Evolutionary conservation across 2,888 invertebrate species (phyloP).

Genomic region (Oscheius sp.): DNA sequence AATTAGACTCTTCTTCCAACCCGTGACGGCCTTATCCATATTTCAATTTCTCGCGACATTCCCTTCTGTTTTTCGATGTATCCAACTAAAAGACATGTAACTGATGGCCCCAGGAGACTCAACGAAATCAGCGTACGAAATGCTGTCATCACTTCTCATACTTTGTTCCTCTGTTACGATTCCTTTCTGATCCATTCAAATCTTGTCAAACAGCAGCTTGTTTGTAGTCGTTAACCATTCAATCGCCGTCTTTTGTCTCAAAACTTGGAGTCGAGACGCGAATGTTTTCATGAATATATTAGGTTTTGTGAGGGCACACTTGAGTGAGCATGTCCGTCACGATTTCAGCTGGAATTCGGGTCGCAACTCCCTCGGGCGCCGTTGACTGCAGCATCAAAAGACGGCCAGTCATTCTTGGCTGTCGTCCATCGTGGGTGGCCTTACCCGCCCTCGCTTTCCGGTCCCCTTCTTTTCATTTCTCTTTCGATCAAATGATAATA

Average conservation of each 20-base stretch:
- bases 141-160: background rate
- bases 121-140: background rate
- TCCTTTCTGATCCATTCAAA: background rate
- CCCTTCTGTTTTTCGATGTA: background rate
- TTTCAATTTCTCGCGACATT: background rate
- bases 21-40: too few relatives aligned
- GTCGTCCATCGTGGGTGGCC: background rate
- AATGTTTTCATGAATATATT: conserved; percentile 27
- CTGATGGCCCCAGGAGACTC: background rate
- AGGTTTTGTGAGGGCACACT: conserved; percentile 29
- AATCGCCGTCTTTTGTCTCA: background rate
- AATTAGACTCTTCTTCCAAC: too few relatives aligned
- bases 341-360: conserved; percentile 18
- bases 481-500: background rate
- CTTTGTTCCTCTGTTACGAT: background rate
- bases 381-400: background rate
- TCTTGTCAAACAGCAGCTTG: background rate
- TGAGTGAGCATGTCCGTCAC: conserved; percentile 26
- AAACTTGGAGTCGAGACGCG: background rate
- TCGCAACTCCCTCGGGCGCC: conserved; percentile 25
- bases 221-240: background rate
- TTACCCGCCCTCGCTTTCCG: too few relatives aligned
- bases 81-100: background rate
- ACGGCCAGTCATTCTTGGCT: background rate
- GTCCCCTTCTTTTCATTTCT: background rate